Conservation (phyloP, 2,888 invertebrate species). For the Lasioglossum vierecki region DNA sequence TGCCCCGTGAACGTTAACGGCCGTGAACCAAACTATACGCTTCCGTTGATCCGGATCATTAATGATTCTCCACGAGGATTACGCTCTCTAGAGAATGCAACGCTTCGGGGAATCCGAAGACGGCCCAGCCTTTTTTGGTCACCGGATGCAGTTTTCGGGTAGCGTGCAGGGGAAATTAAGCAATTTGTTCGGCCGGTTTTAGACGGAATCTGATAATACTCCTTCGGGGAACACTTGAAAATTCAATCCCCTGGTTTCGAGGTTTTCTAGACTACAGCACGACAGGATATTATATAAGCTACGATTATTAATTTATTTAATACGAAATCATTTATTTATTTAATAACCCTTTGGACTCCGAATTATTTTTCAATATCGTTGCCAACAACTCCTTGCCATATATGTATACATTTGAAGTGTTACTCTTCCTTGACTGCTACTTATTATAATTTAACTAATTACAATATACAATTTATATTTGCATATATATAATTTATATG, state of each 20-base stretch:
- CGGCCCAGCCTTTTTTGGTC: neutral
- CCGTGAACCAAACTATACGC: slow-evolving; percentile 15
- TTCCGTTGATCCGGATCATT: slow-evolving; percentile 25
- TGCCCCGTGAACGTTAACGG: slow-evolving; percentile 31
- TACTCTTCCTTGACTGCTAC: too few species aligned
- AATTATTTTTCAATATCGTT: too few species aligned
- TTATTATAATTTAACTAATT: too few species aligned
- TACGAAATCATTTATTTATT: too few species aligned
- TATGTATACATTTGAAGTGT: too few species aligned
- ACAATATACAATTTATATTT: too few species aligned
- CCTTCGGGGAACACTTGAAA: neutral
- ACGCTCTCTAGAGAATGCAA: neutral
- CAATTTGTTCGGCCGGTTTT: neutral
- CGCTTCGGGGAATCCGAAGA: slow-evolving; percentile 4
- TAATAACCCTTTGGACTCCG: too few species aligned
- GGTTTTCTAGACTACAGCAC: neutral
- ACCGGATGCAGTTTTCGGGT: neutral
- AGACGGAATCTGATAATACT: neutral
- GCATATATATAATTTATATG: too few species aligned
- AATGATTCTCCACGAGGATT: slow-evolving; percentile 8
- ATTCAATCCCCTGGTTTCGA: neutral
- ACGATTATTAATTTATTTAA: too few species aligned
- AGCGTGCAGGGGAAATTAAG: neutral
- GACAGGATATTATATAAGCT: neutral
- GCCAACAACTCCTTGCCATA: too few species aligned